Evolutionary conservation across 1,140 invertebrate species (phyloP).

Genomic region (Ruditapes philippinarum): DNA sequence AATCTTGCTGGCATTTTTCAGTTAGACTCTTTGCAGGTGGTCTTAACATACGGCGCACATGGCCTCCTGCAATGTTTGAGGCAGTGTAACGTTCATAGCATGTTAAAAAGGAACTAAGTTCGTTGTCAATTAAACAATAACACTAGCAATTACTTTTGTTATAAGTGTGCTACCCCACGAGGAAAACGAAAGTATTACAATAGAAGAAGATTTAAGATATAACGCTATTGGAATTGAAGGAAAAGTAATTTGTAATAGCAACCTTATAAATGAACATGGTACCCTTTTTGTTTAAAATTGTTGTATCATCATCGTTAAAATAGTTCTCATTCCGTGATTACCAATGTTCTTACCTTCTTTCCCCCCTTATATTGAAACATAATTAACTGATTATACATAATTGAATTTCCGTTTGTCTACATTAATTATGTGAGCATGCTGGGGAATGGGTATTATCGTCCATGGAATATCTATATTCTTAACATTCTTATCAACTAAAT

Average conservation of each 20-base stretch:
- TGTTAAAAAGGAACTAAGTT: constrained; percentile 38
- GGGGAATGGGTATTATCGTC: too few species aligned
- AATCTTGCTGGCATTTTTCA: constrained; percentile 13
- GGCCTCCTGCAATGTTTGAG: constrained; percentile 46
- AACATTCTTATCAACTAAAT: too few species aligned
- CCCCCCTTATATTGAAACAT: too few species aligned
- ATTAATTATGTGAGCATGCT: too few species aligned
- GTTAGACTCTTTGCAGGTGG: constrained; percentile 37
- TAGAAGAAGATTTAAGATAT: neutral
- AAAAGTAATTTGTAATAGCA: constrained; percentile 12
- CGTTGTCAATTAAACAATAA: constrained; percentile 67
- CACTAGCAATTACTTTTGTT: constrained; percentile 62
- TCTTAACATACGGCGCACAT: constrained; percentile 6
- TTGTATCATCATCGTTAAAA: too few species aligned
- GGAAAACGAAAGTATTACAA: constrained; percentile 13
- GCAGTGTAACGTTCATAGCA: neutral
- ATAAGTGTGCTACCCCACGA: constrained; percentile 27
- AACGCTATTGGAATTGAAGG: neutral
- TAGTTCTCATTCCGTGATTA: too few species aligned
- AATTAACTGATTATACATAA: too few species aligned
- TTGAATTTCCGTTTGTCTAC: too few species aligned
- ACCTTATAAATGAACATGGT: neutral
- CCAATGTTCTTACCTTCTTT: too few species aligned
- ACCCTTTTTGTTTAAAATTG: too few species aligned
- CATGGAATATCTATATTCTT: too few species aligned